Evolutionary conservation across 2,888 invertebrate species (phyloP), one percentile per base, ranked within the genome.

Genomic region (Orthosia incerta): DNA sequence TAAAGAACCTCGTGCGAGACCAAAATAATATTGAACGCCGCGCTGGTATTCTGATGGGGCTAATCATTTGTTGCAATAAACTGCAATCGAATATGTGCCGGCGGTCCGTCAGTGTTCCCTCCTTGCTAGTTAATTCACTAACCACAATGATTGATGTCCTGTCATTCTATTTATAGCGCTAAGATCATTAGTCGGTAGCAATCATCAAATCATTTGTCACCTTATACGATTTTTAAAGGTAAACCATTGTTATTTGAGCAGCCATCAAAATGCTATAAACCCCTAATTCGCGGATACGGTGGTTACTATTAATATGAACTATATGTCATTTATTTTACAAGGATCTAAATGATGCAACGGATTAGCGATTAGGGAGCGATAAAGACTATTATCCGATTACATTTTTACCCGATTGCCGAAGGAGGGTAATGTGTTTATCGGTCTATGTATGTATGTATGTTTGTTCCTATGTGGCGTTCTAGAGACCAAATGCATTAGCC

Each of bases 111-210:
- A 23, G 46, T 4, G 74, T n/a, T 68, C 71, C 79, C 61, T 62
- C 56, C 45, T 13, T 4, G 45, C 31, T 31, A 53, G 62, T 57
- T 72, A 31, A 62, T 62, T 75, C 18, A 55, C 23, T 39, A 72
- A 79, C 46, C 56, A 23, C 51, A 57, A 73, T 64, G 13, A 60
- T 73, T 74, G 45, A 65, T 65, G 74, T 76, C 64, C 74, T 26
- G 75, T 62, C 80, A 26, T 51, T 61, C 46, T 79, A 57, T 72
- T 57, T 62, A 9, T 18, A 56, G 79, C 20, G 50, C 5, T 31
- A 46, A 57, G 16, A 57, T 79, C 61, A 51, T 26, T 46, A 18
- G 56, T n/a, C 46, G 50, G 46, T 13, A 12, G 31, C 62, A 16
- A 15, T 48, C 51, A 26, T 76, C 39, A 26, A 79, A 46, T 63